phyloP scores from a whole-genome alignment of 2,797 vertebrate genomes.

The Paramormyrops hopkinsi region DNA sequence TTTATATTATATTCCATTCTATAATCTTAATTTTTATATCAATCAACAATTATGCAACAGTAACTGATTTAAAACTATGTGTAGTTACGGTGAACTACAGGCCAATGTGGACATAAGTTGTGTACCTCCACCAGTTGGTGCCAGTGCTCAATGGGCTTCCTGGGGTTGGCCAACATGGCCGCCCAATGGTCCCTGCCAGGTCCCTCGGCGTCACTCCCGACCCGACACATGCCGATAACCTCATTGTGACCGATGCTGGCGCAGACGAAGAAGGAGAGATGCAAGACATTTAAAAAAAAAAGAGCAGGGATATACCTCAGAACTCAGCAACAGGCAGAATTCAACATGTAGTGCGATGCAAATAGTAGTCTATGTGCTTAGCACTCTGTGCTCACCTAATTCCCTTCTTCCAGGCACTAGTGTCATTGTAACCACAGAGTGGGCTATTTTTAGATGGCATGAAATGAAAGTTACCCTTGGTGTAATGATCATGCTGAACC shows the following conservation, averaged over 20 bases:
- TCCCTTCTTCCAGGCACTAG: neutral
- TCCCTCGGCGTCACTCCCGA: constrained; percentile 79
- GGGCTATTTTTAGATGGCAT: constrained; percentile 6
- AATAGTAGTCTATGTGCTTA: neutral
- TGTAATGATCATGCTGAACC: neutral
- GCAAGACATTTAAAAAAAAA: neutral
- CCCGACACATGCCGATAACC: constrained; percentile 87
- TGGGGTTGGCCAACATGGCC: constrained; percentile 86
- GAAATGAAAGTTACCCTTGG: neutral
- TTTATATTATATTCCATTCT: neutral
- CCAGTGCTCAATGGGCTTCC: constrained; percentile 91
- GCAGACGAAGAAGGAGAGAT: neutral
- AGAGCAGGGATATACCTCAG: neutral
- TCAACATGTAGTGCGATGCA: neutral
- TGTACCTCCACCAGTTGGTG: constrained; percentile 85
- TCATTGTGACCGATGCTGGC: constrained; percentile 89
- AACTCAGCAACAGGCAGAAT: neutral
- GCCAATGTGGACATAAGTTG: neutral
- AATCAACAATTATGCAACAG: neutral
- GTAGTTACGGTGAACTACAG: neutral
- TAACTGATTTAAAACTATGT: neutral
- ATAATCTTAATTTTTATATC: neutral
- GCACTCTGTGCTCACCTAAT: neutral
- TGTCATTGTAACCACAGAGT: neutral
- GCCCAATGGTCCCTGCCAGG: constrained; percentile 86